Conservation (phyloP, 2,113 vertebrate species). For the Illadopsis cleaveri region DNA sequence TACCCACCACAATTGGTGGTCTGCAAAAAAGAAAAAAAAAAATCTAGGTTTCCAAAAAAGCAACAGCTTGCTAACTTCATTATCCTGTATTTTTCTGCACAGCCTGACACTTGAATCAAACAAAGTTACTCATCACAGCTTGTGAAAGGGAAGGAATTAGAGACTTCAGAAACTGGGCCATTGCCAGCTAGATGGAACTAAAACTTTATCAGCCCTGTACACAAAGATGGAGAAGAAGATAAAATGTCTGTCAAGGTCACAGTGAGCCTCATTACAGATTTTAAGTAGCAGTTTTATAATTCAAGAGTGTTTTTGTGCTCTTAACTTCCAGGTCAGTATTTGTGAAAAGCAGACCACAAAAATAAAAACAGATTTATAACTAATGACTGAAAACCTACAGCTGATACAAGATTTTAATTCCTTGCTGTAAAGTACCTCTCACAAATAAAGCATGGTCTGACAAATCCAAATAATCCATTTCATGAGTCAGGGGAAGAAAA, state of each 20-base stretch:
- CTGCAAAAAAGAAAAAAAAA: neutral
- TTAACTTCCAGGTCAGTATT: neutral
- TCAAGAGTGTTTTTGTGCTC: neutral
- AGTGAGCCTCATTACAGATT: neutral
- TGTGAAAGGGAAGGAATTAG: neutral
- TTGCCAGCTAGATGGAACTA: neutral
- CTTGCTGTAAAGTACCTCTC: neutral
- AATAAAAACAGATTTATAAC: neutral
- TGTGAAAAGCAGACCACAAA: neutral
- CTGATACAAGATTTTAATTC: neutral
- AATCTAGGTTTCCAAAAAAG: neutral
- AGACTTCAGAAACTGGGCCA: neutral
- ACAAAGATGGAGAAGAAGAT: neutral
- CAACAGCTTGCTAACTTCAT: neutral
- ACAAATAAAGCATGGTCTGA: neutral
- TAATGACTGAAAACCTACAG: neutral
- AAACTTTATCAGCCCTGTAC: neutral
- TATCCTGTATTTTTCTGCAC: neutral
- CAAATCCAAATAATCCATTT: neutral
- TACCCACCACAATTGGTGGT: neutral
- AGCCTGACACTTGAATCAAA: neutral
- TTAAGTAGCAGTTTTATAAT: neutral
- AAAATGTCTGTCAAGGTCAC: neutral
- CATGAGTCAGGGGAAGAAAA: neutral
- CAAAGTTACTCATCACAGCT: conserved; percentile 13